Percentiles rank a stretch among this genome's conserved stretches.
These are phyloP conservation scores for Sebastes wilsoni DNA, from an alignment of 2,797 vertebrate species.

Conservation along the genomic window DNA sequence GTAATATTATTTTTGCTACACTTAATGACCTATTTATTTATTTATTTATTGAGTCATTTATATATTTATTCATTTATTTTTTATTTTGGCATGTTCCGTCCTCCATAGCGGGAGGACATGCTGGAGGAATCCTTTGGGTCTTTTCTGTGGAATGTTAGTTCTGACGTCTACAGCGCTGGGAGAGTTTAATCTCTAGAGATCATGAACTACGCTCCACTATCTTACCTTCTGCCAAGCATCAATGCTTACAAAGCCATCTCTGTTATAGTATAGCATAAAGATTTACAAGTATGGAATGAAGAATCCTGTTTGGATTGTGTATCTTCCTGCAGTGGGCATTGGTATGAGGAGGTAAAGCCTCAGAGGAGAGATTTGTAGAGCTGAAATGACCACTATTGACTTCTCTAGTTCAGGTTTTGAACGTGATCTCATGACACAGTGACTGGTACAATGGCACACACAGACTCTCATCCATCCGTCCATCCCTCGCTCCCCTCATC, in stretches of 20 bases:
- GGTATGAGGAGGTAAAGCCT: background rate
- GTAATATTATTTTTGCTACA: no score
- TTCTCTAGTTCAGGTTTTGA: background rate
- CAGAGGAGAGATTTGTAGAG: background rate
- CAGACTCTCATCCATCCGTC: constrained; percentile 19
- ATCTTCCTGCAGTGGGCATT: background rate
- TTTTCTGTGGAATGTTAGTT: constrained; percentile 40
- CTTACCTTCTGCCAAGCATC: constrained; percentile 7
- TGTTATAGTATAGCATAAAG: background rate
- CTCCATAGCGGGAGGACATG: no score
- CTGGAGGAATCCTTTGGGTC: constrained; percentile 6
- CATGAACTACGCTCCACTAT: constrained; percentile 26
- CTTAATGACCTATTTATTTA: no score
- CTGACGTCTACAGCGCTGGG: background rate
- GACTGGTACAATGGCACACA: constrained; percentile 66
- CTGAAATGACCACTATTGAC: background rate
- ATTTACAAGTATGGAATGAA: background rate
- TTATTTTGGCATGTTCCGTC: no score
- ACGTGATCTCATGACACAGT: constrained; percentile 62
- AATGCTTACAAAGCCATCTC: background rate
- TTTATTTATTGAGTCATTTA: no score
- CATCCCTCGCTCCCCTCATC: constrained; percentile 7
- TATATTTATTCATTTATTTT: no score
- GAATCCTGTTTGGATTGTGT: background rate
- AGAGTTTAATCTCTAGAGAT: constrained; percentile 19